A percentile compares a stretch with the other conserved stretches of the same genome.
Evolutionary conservation across 2,113 vertebrate species (phyloP).

Genomic region (Phaetusa simplex): DNA sequence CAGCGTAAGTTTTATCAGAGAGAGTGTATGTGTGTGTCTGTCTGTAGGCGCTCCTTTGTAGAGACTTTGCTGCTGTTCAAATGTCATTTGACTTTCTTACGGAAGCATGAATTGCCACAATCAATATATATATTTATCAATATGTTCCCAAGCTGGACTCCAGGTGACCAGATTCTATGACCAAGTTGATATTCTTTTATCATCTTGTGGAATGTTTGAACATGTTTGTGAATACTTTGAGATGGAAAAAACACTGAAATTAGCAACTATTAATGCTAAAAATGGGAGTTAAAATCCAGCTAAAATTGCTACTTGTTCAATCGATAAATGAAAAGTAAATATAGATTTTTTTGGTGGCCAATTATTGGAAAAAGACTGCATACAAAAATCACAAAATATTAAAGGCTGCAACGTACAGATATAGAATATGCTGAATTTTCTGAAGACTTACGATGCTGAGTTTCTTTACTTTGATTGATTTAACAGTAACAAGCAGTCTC

Average conservation of each 20-base stretch:
- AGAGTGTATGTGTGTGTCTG: too few species aligned
- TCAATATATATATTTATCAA: constrained; percentile 65
- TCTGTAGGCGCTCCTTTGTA: constrained; percentile 36
- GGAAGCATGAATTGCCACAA: constrained; percentile 80
- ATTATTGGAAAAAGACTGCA: background rate
- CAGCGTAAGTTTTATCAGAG: background rate
- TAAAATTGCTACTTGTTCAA: background rate
- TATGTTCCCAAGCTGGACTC: constrained; percentile 51
- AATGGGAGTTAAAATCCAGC: background rate
- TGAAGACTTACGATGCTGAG: background rate
- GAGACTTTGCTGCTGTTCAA: constrained; percentile 68
- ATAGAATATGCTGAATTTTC: background rate
- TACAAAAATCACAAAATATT: background rate
- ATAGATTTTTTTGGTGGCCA: background rate
- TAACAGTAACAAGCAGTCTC: background rate
- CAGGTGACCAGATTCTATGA: constrained; percentile 27
- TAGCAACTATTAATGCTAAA: background rate
- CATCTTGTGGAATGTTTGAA: constrained; percentile 55
- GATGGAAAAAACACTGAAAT: constrained; percentile 1
- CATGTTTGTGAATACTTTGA: constrained; percentile 62
- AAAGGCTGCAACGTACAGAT: background rate
- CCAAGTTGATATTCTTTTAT: constrained; percentile 48
- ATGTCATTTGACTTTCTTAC: constrained; percentile 85
- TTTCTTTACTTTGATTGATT: background rate
- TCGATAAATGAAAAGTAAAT: background rate